These are phyloP conservation scores for Panthera tigris DNA, from an alignment of 2,113 vertebrate species.

Conservation along the genomic window DNA sequence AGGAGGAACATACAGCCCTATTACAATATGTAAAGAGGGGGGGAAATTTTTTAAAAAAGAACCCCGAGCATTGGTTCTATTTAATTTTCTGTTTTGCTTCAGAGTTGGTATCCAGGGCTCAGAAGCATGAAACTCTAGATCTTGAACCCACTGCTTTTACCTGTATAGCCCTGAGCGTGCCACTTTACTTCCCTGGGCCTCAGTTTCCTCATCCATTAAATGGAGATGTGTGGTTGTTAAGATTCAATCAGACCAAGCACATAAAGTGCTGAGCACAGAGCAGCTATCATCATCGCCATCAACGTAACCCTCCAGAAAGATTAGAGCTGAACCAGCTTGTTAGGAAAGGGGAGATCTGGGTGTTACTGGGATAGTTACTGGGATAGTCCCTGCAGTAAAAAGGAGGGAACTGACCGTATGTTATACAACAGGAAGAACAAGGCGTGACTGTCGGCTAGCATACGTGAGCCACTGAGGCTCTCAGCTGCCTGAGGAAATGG, in stretches of 20 bases:
- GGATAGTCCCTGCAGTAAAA: not conserved
- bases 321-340: not conserved
- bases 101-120: not conserved
- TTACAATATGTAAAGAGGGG: not conserved
- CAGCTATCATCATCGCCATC: not conserved
- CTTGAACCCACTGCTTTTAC: not conserved
- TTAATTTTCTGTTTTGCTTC: not conserved
- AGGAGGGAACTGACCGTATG: rapidly evolving
- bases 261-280: not conserved
- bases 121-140: not conserved
- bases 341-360: not conserved
- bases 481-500: not conserved
- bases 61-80: not conserved
- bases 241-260: not conserved
- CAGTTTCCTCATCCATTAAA: not conserved
- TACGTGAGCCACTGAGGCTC: not conserved
- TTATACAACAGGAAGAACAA: not conserved
- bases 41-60: not conserved
- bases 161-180: not conserved
- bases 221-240: not conserved
- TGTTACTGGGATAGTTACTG: not conserved
- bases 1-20: not conserved
- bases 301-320: not conserved
- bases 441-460: not conserved
- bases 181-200: not conserved